Base-by-base conservation (phyloP, 2,888 invertebrate species). In the Drosophila sordidula region DNA sequence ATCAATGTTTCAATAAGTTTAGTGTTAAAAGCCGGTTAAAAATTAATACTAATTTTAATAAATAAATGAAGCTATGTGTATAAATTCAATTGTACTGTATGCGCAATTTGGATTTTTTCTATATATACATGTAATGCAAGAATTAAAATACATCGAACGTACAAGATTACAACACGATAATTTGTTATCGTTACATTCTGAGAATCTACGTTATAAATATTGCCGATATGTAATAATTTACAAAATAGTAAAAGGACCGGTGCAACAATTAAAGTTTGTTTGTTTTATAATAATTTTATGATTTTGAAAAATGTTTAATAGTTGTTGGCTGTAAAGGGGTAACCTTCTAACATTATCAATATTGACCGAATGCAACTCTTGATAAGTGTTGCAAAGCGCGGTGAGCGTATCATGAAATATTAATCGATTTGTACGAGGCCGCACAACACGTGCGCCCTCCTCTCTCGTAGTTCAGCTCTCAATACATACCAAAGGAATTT, bases 381-480 rank as follows among this genome's bases (percentile, higher is more conserved):
- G 26, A 42, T 14, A 44, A 70, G 74, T 75, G 74, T 52, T 75
- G 70, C 1, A 39, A 57, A 74, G 54, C 16, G 26, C 11, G 5
- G 14, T 11, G 5, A 34, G 26, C 38, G 32, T 34, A 32, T 9
- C 49, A 42, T 55, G 6, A 51, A 54, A 46, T 42, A 59, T 47
- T 59, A 54, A 71, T 71, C 72, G 76, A 76, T 71, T 78, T 66
- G 36, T 63, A 52, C 64, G 56, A 45, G 72, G 45, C 68, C 42
- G 75, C 50, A 78, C 77, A 82, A 81, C 81, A 81, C 81, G 81
- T 81, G 81, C 78, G 74, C 65, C 69, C 78, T 63, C 50, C 71
- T 65, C 69, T 72, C 63, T 65, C 45, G 32, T 41, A 58, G 26
- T 18, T 18, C 58, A 66, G 63, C 65, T 56, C 70, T 72, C 44